These are phyloP conservation scores for Agelas oroides DNA, from an alignment of 37 sponge, comb jelly and placozoan species.

Conservation along the genomic window DNA sequence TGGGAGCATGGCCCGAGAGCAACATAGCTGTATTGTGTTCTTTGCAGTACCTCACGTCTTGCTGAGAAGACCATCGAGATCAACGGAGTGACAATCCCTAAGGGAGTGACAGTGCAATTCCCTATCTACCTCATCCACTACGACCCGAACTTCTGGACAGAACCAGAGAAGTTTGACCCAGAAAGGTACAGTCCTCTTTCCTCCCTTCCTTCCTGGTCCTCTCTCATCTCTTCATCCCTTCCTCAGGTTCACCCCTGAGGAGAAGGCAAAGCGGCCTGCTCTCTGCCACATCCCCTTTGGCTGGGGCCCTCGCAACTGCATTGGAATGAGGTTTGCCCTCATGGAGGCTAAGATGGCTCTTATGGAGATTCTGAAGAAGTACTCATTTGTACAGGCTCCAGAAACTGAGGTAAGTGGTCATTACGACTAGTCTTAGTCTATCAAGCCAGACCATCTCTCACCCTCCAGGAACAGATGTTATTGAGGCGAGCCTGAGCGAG, in stretches of 20 bases:
- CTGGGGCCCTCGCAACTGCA: conserved; percentile 78
- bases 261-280: conserved; percentile 59
- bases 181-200: conserved; percentile 38
- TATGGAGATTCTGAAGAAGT: conserved; percentile 57
- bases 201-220: no score
- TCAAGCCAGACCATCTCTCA: no score
- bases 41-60: conserved; percentile 5
- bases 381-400: conserved; percentile 51
- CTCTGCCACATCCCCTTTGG: conserved; percentile 79
- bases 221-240: not conserved
- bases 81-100: conserved; percentile 32
- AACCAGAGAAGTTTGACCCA: conserved; percentile 73
- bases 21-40: conserved; percentile 8
- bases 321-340: conserved; percentile 85
- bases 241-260: conserved; percentile 71
- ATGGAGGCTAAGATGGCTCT: conserved; percentile 80
- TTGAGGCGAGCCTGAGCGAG: no score
- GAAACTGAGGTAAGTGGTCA: conserved; percentile 45
- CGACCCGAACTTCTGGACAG: conserved; percentile 63
- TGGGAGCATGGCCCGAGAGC: no score
- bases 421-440: no score
- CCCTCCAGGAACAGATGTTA: no score
- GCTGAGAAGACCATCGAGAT: conserved; percentile 14
- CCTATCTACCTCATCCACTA: conserved; percentile 53
- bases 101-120: conserved; percentile 5